phyloP scores from a whole-genome alignment of 2,113 vertebrate species.

The Pantherophis guttatus region DNA sequence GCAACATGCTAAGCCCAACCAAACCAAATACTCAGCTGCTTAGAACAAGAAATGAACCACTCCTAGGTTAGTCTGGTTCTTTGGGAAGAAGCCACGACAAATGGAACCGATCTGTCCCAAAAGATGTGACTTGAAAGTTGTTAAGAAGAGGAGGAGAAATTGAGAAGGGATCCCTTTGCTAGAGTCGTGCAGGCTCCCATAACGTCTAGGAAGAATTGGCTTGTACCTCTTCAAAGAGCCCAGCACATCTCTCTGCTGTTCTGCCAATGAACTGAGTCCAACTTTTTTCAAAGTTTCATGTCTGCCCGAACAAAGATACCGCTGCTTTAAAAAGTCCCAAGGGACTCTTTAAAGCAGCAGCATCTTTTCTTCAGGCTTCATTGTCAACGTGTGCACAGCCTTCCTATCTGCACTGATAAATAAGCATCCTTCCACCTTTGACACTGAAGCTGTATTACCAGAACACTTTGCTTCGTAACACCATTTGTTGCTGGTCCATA shows the following conservation, averaged over 20 bases:
- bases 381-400: background rate
- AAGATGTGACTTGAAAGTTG: slow-evolving; percentile 13
- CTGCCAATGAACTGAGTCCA: background rate
- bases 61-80: background rate
- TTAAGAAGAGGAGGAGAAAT: slow-evolving; percentile 27
- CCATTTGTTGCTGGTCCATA: slow-evolving; percentile 64
- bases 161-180: slow-evolving; percentile 22
- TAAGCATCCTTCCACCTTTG: slow-evolving; percentile 60
- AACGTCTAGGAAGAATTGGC: background rate
- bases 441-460: slow-evolving; percentile 59
- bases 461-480: slow-evolving; percentile 58
- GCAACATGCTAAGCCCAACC: background rate
- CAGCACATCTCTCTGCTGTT: background rate
- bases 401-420: slow-evolving; percentile 63
- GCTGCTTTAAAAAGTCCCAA: background rate
- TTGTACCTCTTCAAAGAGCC: background rate
- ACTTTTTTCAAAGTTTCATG: background rate
- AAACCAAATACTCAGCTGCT: background rate
- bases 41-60: background rate
- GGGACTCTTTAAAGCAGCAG: background rate
- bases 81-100: background rate
- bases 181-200: background rate
- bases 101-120: background rate
- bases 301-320: background rate
- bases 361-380: background rate